These are phyloP conservation scores for Lysiphlebus fabarum DNA, from an alignment of 1,140 invertebrate species.

Conservation along the genomic window DNA sequence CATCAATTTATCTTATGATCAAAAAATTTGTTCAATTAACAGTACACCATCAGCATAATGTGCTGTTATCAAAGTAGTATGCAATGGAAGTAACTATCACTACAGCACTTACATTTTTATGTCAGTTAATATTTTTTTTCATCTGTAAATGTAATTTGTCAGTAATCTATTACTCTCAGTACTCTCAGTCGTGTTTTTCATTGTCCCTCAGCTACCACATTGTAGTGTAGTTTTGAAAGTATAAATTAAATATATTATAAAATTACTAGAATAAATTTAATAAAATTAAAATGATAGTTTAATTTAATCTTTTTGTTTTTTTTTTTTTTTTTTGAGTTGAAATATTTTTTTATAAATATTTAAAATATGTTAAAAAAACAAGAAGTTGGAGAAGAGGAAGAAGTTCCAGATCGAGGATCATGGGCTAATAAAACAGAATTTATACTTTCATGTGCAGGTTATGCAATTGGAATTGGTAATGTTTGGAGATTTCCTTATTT, in stretches of 20 bases:
- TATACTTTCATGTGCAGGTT: constrained; percentile 69
- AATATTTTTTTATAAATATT: no score
- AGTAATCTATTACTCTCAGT: no score
- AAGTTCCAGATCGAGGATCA: constrained; percentile 49
- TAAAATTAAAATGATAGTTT: no score
- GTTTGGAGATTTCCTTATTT: constrained; percentile 74
- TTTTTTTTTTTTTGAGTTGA: constrained; percentile 12
- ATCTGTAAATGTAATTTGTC: not conserved
- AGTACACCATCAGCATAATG: not conserved
- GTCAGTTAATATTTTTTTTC: constrained; percentile 29
- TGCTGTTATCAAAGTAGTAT: no score
- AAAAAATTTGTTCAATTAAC: constrained; percentile 20
- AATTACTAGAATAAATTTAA: no score
- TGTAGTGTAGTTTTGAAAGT: no score
- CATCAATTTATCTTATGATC: constrained; percentile 17
- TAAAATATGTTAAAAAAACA: constrained; percentile 8
- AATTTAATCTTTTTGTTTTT: no score
- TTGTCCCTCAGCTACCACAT: no score
- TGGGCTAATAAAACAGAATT: constrained; percentile 74
- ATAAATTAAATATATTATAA: no score
- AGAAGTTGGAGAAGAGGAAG: constrained; percentile 7
- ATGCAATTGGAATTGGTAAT: constrained; percentile 74
- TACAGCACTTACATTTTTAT: no score
- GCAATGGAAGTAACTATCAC: constrained; percentile 29
- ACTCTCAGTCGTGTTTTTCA: no score